phyloP scores from a whole-genome alignment of 2,797 vertebrate species.

The Rhincodon typus region DNA sequence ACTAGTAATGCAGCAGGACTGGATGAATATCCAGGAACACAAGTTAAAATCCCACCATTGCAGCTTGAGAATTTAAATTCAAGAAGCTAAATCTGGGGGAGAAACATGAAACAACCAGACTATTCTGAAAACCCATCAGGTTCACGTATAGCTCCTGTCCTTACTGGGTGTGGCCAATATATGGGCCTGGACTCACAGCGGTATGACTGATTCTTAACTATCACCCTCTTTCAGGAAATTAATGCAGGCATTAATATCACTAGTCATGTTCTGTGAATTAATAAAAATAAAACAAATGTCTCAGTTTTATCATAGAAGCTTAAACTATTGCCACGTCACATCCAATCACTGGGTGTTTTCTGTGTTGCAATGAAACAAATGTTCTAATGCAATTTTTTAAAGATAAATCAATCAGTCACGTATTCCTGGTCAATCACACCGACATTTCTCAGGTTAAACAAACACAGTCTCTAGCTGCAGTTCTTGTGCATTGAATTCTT shows the following conservation, averaged over 20 bases:
- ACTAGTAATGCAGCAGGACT: background rate
- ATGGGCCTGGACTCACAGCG: background rate
- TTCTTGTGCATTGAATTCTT: slow-evolving; percentile 45
- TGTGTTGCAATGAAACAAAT: background rate
- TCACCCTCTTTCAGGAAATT: too few relatives aligned
- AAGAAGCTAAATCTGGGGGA: background rate
- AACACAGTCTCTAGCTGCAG: background rate
- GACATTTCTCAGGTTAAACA: background rate
- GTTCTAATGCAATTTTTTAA: background rate
- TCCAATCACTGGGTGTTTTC: background rate
- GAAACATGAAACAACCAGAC: too few relatives aligned
- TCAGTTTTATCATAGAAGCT: too few relatives aligned
- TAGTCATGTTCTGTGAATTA: background rate
- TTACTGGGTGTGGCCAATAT: background rate
- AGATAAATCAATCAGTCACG: background rate
- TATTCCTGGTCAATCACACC: background rate
- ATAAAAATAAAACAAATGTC: background rate
- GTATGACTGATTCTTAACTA: background rate
- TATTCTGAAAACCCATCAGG: background rate
- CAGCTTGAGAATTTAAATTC: background rate
- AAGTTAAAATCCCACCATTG: background rate
- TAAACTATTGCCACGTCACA: background rate
- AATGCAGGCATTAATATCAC: background rate
- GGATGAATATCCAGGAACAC: background rate
- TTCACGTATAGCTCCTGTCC: background rate